These are phyloP conservation scores for Drosophila orosa DNA, from an alignment of 1,140 invertebrate species.

Conservation along the genomic window DNA sequence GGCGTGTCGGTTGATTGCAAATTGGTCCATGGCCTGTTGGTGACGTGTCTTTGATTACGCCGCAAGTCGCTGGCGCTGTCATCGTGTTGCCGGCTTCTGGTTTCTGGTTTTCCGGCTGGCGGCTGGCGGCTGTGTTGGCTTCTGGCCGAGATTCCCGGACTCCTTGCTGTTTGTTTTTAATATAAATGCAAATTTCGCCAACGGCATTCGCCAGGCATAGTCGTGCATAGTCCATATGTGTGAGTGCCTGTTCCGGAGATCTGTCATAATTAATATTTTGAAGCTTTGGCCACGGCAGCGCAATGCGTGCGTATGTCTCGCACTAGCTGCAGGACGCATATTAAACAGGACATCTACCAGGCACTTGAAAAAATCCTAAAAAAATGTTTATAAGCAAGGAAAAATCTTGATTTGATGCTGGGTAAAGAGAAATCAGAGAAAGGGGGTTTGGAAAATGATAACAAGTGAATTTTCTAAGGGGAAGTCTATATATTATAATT, in stretches of 20 bases:
- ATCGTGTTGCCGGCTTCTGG: constrained; percentile 47
- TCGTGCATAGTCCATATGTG: constrained; percentile 32
- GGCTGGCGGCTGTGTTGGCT: constrained; percentile 27
- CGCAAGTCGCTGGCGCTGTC: constrained; percentile 76
- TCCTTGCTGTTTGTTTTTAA: constrained; percentile 77
- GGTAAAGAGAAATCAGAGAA: fast-evolving
- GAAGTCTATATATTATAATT: not conserved
- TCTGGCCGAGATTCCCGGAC: constrained; percentile 47
- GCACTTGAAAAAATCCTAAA: constrained; percentile 9
- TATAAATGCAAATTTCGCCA: constrained; percentile 81
- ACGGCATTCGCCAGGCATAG: constrained; percentile 55
- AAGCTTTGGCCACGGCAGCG: constrained; percentile 64
- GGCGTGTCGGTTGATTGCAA: constrained; percentile 51
- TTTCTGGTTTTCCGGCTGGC: constrained; percentile 12
- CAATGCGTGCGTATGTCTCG: constrained; percentile 50
- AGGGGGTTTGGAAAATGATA: too few species aligned
- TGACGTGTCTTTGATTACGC: constrained; percentile 80
- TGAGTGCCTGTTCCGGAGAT: constrained; percentile 36
- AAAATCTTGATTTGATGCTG: not conserved
- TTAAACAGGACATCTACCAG: constrained; percentile 50
- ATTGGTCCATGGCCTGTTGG: constrained; percentile 76
- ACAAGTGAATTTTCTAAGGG: not conserved
- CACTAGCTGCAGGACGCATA: constrained; percentile 61
- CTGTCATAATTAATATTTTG: constrained; percentile 82
- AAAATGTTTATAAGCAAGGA: not conserved